Percentiles rank a stretch among this genome's conserved stretches.
These are phyloP conservation scores for Matsumyia berberina DNA, from an alignment of 2,888 invertebrate genomes.

Conservation along the genomic window DNA sequence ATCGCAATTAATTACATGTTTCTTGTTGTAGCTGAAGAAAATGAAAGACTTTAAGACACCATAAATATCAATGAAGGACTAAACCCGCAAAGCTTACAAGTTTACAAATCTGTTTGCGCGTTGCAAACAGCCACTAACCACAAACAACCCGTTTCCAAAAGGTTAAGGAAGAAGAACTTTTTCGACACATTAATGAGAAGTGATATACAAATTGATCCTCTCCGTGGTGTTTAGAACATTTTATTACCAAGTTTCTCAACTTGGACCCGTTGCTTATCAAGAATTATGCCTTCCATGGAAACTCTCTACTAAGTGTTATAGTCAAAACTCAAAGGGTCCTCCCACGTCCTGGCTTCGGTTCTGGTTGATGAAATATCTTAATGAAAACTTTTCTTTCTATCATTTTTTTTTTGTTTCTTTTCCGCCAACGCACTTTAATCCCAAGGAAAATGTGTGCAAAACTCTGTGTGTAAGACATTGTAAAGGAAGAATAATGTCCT, in stretches of 20 bases:
- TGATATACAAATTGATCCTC: conserved; percentile 45
- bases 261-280: conserved; percentile 21
- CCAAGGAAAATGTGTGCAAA: conserved; percentile 10
- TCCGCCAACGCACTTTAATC: neutral
- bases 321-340: conserved; percentile 1
- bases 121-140: conserved; percentile 1
- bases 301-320: neutral
- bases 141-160: conserved; percentile 5
- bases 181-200: conserved; percentile 24
- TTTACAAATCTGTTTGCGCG: conserved; percentile 40
- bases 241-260: conserved; percentile 3
- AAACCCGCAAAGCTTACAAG: conserved; percentile 36
- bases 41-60: conserved; percentile 10
- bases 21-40: conserved; percentile 1
- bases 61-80: conserved; percentile 65
- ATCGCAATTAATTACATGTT: conserved; percentile 71
- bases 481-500: conserved; percentile 59
- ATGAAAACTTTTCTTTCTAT: conserved; percentile 48
- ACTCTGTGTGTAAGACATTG: neutral
- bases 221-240: neutral
- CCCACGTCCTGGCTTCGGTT: neutral
- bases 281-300: conserved; percentile 13
- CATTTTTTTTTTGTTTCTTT: neutral
- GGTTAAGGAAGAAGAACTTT: conserved; percentile 38
- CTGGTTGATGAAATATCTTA: conserved; percentile 31